phyloP scores from a whole-genome alignment of 37 sponge, comb jelly and placozoan genomes.

The Sycon ciliatum region DNA sequence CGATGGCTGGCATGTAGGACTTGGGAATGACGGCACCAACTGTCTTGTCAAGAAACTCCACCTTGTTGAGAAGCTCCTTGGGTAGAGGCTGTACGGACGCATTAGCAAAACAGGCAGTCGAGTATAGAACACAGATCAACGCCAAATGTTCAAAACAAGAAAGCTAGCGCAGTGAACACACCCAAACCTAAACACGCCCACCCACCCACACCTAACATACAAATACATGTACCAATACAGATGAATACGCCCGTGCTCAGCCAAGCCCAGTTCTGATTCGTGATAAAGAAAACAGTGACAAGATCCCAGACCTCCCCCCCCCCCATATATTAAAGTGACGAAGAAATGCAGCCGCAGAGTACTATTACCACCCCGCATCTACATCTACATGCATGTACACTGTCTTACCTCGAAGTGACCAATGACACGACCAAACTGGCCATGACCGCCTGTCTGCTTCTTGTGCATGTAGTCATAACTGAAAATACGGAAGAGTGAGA shows the following conservation, averaged over 20 bases:
- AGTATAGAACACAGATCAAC: too few relatives aligned
- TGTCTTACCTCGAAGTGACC: conserved; percentile 54
- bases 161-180: background rate
- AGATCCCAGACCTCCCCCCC: too few relatives aligned
- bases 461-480: conserved; percentile 92
- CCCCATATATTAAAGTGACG: too few relatives aligned
- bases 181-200: background rate
- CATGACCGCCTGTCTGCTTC: conserved; percentile 95
- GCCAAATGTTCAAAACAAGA: background rate
- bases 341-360: too few relatives aligned
- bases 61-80: conserved; percentile 48
- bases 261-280: too few relatives aligned
- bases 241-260: too few relatives aligned
- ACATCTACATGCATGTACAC: background rate
- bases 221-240: too few relatives aligned
- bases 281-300: too few relatives aligned
- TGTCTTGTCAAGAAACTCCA: conserved; percentile 78
- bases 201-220: too few relatives aligned
- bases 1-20: conserved; percentile 85
- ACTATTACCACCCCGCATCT: background rate
- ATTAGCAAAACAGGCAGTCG: background rate
- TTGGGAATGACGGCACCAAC: conserved; percentile 90
- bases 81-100: conserved; percentile 43
- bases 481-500: conserved; percentile 9
- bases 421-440: conserved; percentile 85